phyloP scores from a whole-genome alignment of 2,113 vertebrate species.

The Pan paniscus region DNA sequence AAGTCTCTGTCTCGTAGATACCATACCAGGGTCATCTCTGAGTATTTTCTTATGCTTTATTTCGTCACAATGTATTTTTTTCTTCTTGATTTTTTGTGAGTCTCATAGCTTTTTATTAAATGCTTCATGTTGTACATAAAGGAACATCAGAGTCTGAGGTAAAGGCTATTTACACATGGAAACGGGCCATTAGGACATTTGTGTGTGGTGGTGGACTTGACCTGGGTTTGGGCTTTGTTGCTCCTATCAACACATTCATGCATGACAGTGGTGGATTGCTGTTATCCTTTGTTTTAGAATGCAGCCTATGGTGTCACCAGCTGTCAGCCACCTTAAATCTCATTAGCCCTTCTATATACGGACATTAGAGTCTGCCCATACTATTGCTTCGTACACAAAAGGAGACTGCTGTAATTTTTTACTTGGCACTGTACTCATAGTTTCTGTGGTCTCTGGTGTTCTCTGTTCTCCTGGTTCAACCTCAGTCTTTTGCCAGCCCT shows the following conservation, averaged over 20 bases:
- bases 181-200: neutral
- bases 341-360: neutral
- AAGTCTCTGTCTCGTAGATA: neutral
- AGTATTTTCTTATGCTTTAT: neutral
- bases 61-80: neutral
- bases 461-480: neutral
- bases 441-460: no score
- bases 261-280: neutral
- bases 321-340: neutral
- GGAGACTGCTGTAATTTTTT: neutral
- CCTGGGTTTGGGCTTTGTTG: neutral
- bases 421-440: neutral
- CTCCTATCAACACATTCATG: neutral
- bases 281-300: neutral
- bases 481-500: neutral
- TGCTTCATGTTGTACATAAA: neutral
- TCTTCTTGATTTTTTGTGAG: neutral
- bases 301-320: neutral
- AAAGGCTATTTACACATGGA: neutral
- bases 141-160: neutral
- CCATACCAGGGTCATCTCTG: neutral
- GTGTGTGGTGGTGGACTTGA: neutral
- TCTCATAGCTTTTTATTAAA: neutral
- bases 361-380: neutral
- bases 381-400: neutral